Evolutionary conservation across 2,113 vertebrate species (phyloP), one percentile per base, ranked within the genome.

Genomic region (Clinocottus analis): DNA sequence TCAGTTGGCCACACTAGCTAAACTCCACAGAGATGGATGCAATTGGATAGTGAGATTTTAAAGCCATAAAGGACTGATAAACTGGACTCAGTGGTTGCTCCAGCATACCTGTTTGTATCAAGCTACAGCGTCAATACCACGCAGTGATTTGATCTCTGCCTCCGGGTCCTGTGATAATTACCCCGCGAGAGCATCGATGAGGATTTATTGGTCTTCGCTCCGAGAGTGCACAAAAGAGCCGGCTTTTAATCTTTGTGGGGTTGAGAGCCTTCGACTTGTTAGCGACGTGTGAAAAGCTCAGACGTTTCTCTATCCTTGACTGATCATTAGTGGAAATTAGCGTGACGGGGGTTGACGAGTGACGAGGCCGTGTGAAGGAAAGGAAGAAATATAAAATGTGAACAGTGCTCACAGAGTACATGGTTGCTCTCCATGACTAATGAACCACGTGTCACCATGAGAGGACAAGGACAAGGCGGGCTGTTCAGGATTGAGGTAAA

Each of bases 111-210:
- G 88, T 92, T 93, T 90, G 87, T 89, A 92, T 92, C 89, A 90
- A 80, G 81, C 84, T 35, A 51, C 64, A 49, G 55, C 85, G 89
- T 94, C 91, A 88, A 91, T 94, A 91, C 79, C 73, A 68, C 21
- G 9, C 87, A 79, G 85, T 71, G 90, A 93, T 94, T 90, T 91
- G 91, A 93, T 92, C 88, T 91, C 81, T 87, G 87, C 90, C 90
- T 91, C 80, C 0, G 73, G 86, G 82, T 84, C 84, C 85, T 85
- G 84, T 90, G 93, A 91, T 93, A 91, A 94, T 93, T 93, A 90
- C 90, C 90, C 88, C 58, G 77, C 69, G 47, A 31, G 76, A 84
- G 75, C 91, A 91, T 92, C 90, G 87, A 89, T 92, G 80, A 86
- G 85, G 90, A 94, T 90, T 90, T 91, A 92, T 91, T 79, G 89